Percentiles rank a stretch among this genome's conserved stretches.
phyloP scores from a whole-genome alignment of 2,797 vertebrate species.

The Pitangus sulphuratus region DNA sequence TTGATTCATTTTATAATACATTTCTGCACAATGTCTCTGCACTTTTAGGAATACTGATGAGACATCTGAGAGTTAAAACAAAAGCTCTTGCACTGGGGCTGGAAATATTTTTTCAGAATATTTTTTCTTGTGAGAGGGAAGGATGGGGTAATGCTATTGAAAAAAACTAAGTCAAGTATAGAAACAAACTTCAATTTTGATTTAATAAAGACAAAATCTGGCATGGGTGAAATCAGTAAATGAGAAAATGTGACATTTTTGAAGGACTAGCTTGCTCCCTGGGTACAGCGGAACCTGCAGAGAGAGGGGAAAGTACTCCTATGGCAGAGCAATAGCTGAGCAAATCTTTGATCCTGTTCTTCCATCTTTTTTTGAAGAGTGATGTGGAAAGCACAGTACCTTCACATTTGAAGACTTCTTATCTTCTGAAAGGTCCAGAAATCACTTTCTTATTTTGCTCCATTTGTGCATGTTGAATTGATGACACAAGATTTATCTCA shows the following conservation, averaged over 20 bases:
- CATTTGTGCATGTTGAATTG: background rate
- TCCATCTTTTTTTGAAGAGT: background rate
- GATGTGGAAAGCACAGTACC: background rate
- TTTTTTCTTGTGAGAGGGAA: background rate
- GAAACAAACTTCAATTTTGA: background rate
- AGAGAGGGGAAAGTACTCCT: background rate
- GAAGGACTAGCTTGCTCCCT: background rate
- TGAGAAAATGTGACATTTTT: background rate
- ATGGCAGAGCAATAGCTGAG: background rate
- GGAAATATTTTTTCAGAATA: background rate
- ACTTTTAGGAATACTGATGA: constrained; percentile 38
- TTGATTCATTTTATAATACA: constrained; percentile 3
- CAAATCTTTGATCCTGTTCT: background rate
- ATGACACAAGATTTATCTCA: background rate
- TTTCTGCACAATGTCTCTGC: background rate
- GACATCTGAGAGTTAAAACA: background rate
- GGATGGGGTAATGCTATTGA: background rate
- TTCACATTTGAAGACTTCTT: background rate
- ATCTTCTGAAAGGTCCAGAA: background rate
- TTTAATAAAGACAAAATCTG: background rate
- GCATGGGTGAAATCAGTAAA: background rate
- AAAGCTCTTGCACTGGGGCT: background rate
- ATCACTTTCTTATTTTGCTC: background rate
- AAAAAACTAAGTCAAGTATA: background rate
- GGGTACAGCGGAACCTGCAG: background rate